Conservation (phyloP, 2,888 invertebrate genomes). For the Metellina segmentata region DNA sequence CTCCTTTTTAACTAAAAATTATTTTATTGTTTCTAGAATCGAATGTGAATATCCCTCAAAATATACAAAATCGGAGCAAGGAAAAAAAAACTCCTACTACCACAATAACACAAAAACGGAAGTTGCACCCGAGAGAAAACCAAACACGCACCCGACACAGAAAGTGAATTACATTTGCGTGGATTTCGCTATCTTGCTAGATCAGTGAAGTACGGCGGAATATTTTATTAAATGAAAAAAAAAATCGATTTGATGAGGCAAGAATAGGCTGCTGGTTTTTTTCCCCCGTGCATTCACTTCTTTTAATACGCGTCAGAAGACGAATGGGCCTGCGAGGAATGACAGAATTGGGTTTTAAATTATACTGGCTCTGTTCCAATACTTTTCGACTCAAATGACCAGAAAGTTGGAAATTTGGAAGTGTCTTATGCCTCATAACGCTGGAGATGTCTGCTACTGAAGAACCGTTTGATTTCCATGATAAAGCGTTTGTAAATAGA, state of each 20-base stretch:
- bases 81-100: too few relatives aligned
- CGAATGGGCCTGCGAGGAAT: neutral
- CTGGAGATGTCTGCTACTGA: neutral
- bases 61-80: neutral
- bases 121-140: neutral
- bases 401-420: conserved; percentile 27
- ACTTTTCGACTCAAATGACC: conserved; percentile 26
- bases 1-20: neutral
- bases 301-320: conserved; percentile 34
- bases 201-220: neutral
- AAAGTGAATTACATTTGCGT: neutral
- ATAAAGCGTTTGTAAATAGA: conserved; percentile 21
- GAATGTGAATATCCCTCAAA: neutral
- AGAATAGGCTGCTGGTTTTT: conserved; percentile 23
- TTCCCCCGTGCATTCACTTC: conserved; percentile 5
- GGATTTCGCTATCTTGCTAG: conserved; percentile 18
- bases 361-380: conserved; percentile 44
- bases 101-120: neutral
- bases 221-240: conserved; percentile 48
- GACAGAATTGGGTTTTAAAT: conserved; percentile 35
- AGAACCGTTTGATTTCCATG: conserved; percentile 21
- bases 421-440: conserved; percentile 40
- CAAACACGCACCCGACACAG: neutral
- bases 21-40: neutral
- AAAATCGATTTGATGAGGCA: conserved; percentile 34